phyloP scores from a whole-genome alignment of 2,797 vertebrate genomes.

The Chromobotia macracanthus region DNA sequence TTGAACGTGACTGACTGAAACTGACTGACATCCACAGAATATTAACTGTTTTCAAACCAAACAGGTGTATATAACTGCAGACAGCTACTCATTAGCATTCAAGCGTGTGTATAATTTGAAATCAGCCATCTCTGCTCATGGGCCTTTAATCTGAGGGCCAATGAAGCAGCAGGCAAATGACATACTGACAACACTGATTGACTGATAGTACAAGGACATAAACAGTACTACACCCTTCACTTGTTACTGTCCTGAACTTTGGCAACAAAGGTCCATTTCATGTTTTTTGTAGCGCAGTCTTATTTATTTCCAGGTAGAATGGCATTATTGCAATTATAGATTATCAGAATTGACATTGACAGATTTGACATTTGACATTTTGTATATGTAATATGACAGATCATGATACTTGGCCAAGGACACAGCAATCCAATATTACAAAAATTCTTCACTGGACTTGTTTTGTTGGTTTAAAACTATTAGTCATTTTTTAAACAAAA shows the following conservation, averaged over 20 bases:
- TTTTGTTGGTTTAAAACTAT: background rate
- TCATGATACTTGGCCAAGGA: slow-evolving; percentile 43
- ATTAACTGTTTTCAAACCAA: background rate
- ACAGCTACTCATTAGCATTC: background rate
- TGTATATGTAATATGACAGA: slow-evolving; percentile 10
- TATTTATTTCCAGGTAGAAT: background rate
- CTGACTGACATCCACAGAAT: no score
- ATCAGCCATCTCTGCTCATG: background rate
- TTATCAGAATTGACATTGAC: background rate
- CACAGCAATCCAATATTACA: slow-evolving; percentile 48
- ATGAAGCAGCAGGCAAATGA: background rate
- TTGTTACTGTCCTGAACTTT: background rate
- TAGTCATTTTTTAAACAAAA: background rate
- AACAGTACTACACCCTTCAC: background rate
- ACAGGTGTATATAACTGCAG: background rate
- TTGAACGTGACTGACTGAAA: no score
- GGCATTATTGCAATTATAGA: slow-evolving; percentile 9
- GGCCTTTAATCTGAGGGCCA: no score
- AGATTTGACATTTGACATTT: background rate
- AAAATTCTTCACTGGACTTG: slow-evolving; percentile 48
- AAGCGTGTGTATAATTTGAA: background rate
- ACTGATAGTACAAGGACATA: background rate
- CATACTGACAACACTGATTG: background rate
- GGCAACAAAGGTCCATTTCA: background rate
- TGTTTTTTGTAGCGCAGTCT: background rate